Conservation (phyloP, 2,888 invertebrate species). For the Cheilosia grossa region DNA sequence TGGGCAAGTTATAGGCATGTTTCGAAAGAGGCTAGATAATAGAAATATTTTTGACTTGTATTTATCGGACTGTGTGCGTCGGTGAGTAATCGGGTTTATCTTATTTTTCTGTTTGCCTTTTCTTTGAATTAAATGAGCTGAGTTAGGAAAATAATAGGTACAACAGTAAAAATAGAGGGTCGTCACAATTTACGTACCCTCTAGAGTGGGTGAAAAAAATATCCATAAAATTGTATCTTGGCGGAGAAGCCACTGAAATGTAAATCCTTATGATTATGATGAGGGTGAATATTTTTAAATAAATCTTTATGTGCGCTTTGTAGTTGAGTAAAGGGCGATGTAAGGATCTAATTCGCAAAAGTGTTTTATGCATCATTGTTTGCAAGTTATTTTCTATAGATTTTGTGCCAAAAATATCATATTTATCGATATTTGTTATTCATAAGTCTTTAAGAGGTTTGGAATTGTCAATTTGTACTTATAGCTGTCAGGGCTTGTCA, state of each 20-base stretch:
- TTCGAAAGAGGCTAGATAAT: constrained; percentile 41
- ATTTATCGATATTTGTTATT: too few species aligned
- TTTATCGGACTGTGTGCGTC: constrained; percentile 4
- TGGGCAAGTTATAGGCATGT: constrained; percentile 21
- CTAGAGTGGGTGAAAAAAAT: constrained; percentile 38
- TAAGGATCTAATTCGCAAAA: constrained; percentile 2
- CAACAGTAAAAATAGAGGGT: background rate
- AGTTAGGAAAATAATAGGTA: constrained; percentile 1
- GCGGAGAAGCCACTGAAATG: constrained; percentile 33
- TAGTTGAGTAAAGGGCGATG: constrained; percentile 47
- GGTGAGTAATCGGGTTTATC: constrained; percentile 19
- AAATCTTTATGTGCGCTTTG: constrained; percentile 55
- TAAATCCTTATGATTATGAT: constrained; percentile 58
- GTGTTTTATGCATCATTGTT: constrained; percentile 27
- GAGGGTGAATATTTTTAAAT: constrained; percentile 59
- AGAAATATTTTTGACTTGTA: constrained; percentile 35
- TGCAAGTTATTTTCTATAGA: background rate
- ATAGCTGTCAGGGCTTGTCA: too few species aligned
- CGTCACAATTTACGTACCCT: constrained; percentile 48
- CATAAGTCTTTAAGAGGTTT: too few species aligned
- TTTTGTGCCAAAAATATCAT: background rate
- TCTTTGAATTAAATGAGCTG: constrained; percentile 35
- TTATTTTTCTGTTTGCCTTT: constrained; percentile 9
- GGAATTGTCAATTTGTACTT: too few species aligned
- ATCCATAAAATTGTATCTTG: constrained; percentile 41